phyloP scores from a whole-genome alignment of 1,140 invertebrate species.

The Subanguina moxae region DNA sequence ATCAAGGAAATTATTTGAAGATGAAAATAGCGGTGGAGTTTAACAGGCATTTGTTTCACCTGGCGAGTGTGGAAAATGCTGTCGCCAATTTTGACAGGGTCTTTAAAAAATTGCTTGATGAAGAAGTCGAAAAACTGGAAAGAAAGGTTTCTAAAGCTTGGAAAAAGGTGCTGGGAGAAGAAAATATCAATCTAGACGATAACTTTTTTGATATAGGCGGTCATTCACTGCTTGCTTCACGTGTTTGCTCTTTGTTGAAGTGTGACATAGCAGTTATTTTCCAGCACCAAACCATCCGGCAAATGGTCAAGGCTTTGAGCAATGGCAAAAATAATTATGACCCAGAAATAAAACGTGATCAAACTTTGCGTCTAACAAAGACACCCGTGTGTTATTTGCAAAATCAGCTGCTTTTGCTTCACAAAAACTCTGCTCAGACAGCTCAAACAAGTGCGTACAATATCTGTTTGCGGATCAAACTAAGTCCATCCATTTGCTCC shows the following conservation, averaged over 20 bases:
- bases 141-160: background rate
- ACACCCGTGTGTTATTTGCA: background rate
- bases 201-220: conserved; percentile 34
- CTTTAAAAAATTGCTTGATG: too few species aligned
- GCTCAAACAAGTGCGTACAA: background rate
- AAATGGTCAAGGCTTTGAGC: conserved; percentile 19
- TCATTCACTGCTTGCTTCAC: conserved; percentile 27
- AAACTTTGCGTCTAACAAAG: background rate
- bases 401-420: background rate
- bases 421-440: background rate
- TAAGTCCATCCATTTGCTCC: background rate
- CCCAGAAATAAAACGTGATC: background rate
- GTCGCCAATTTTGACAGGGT: background rate
- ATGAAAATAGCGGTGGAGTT: conserved; percentile 13
- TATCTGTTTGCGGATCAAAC: background rate
- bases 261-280: conserved; percentile 15
- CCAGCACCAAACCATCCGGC: conserved; percentile 22
- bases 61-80: background rate
- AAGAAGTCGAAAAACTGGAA: background rate
- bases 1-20: background rate
- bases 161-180: background rate
- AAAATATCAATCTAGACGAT: background rate
- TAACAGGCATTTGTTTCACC: background rate
- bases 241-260: conserved; percentile 7
- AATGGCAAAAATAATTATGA: background rate